Evolutionary conservation across 2,797 vertebrate species (phyloP).

Genomic region (Coreius guichenoti): DNA sequence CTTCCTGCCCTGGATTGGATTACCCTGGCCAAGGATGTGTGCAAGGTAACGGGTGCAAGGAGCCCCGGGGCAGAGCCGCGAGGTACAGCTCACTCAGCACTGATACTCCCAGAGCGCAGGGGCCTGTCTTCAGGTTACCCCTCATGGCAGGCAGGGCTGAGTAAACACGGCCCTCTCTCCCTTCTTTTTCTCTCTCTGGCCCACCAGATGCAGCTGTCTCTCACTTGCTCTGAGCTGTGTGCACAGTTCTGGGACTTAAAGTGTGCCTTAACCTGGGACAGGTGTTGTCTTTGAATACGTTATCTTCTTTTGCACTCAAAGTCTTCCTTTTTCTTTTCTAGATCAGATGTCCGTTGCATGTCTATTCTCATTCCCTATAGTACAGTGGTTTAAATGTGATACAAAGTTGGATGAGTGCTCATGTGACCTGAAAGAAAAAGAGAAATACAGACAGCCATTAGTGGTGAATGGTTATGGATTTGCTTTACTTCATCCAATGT

Average conservation of each 20-base stretch:
- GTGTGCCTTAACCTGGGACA: constrained; percentile 50
- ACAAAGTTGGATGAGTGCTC: neutral
- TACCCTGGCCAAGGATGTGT: constrained; percentile 66
- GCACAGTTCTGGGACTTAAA: constrained; percentile 11
- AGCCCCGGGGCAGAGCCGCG: constrained; percentile 63
- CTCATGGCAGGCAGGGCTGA: constrained; percentile 64
- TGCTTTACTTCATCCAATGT: constrained; percentile 26
- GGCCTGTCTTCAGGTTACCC: constrained; percentile 76
- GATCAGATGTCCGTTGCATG: neutral
- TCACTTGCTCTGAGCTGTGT: constrained; percentile 14
- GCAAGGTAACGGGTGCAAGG: constrained; percentile 63
- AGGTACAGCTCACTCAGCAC: constrained; percentile 71
- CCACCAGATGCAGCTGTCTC: constrained; percentile 50
- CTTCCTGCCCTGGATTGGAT: constrained; percentile 65
- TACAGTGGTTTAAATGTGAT: constrained; percentile 3
- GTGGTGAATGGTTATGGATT: constrained; percentile 40
- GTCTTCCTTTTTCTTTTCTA: neutral
- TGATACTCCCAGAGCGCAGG: constrained; percentile 78
- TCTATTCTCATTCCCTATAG: neutral
- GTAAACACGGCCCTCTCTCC: constrained; percentile 64
- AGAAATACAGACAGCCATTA: constrained; percentile 38
- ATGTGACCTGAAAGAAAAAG: constrained; percentile 6
- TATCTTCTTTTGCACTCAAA: neutral
- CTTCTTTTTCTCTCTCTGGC: constrained; percentile 50
- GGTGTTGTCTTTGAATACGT: constrained; percentile 43